These are phyloP conservation scores for Asarcornis scutulata DNA, from an alignment of 2,113 vertebrate genomes.

Conservation along the genomic window DNA sequence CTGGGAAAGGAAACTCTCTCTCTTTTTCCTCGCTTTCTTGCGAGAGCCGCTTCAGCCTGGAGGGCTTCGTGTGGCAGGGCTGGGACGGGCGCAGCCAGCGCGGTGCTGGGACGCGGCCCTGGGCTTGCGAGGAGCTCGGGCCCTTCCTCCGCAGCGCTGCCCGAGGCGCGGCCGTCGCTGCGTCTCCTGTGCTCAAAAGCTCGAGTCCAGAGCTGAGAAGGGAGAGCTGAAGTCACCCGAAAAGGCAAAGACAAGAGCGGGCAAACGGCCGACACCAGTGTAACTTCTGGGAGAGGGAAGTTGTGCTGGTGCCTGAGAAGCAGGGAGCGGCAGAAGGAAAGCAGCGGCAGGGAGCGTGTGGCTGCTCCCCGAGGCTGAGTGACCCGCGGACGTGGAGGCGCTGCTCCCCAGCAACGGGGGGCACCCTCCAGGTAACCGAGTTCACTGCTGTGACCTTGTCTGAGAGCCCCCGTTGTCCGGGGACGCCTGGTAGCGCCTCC, in stretches of 20 bases:
- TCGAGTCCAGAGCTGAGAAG: background rate
- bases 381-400: background rate
- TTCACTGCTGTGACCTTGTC: background rate
- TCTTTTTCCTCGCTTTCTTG: background rate
- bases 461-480: background rate
- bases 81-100: background rate
- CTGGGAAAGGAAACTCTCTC: background rate
- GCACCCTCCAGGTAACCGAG: background rate
- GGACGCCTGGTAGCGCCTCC: accelerated
- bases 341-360: background rate
- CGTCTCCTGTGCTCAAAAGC: background rate
- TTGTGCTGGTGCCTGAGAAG: background rate
- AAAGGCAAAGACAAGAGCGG: background rate
- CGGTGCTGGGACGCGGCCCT: accelerated
- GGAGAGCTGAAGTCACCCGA: background rate
- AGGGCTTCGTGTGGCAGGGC: background rate
- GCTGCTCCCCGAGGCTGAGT: background rate
- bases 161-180: background rate
- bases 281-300: background rate
- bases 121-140: background rate
- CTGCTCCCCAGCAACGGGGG: background rate
- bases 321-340: background rate
- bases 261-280: background rate
- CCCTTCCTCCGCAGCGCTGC: background rate
- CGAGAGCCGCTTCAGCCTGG: background rate